A percentile compares a stretch with the other conserved stretches of the same genome.
phyloP scores from a whole-genome alignment of 1,140 invertebrate genomes.

The Hyphantria cunea region DNA sequence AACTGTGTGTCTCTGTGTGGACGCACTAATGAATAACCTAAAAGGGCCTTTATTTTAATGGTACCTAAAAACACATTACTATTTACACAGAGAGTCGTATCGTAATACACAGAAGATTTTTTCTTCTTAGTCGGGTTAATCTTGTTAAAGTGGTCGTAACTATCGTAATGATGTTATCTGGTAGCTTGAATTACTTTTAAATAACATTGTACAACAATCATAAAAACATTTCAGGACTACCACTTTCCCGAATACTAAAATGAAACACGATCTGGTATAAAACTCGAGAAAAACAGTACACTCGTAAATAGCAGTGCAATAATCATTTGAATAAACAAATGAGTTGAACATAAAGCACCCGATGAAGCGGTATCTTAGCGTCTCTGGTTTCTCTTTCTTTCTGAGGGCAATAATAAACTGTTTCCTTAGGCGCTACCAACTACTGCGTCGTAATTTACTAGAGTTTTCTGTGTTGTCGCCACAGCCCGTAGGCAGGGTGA shows the following conservation, averaged over 20 bases:
- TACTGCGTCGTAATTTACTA: slow-evolving; percentile 56
- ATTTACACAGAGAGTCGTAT: too few relatives aligned
- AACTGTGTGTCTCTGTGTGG: too few relatives aligned
- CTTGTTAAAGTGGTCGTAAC: too few relatives aligned
- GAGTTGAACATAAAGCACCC: slow-evolving; percentile 19
- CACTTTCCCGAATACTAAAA: not conserved
- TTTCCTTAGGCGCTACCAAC: slow-evolving; percentile 58
- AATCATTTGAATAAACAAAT: slow-evolving; percentile 21
- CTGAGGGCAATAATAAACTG: slow-evolving; percentile 52
- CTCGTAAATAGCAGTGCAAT: slow-evolving; percentile 29
- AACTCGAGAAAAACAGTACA: not conserved
- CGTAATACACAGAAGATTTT: too few relatives aligned
- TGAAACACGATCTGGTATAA: not conserved
- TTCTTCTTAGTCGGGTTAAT: too few relatives aligned
- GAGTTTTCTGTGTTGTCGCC: slow-evolving; percentile 55
- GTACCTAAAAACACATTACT: too few relatives aligned
- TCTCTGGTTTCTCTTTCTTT: not conserved
- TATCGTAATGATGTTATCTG: too few relatives aligned
- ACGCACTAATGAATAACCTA: too few relatives aligned
- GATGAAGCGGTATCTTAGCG: slow-evolving; percentile 9
- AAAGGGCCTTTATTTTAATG: too few relatives aligned
- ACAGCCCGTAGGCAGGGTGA: slow-evolving; percentile 26
- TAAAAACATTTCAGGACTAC: too few relatives aligned
- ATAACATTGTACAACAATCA: too few relatives aligned
- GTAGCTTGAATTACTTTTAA: too few relatives aligned